These are phyloP conservation scores for Dendroctonus valens DNA, from an alignment of 1,140 invertebrate genomes.

Conservation along the genomic window DNA sequence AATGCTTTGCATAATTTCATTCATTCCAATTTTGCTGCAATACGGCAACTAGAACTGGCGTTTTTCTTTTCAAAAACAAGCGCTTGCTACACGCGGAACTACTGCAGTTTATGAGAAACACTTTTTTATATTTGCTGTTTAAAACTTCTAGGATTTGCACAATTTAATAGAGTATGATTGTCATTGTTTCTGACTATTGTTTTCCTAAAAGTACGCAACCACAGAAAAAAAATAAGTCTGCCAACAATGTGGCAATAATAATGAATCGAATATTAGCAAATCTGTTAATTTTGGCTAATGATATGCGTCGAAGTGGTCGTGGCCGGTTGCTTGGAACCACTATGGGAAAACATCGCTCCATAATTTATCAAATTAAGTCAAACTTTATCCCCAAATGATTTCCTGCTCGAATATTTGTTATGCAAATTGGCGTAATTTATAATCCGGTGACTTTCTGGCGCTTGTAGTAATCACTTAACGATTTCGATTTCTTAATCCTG, in stretches of 20 bases:
- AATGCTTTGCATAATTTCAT: not conserved
- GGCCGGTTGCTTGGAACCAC: constrained; percentile 4
- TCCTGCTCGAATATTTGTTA: constrained; percentile 20
- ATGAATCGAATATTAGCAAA: not conserved
- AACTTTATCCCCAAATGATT: constrained; percentile 7
- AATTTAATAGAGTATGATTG: not conserved
- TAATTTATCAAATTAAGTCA: not conserved
- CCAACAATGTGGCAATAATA: constrained; percentile 1
- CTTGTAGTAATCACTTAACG: too few species aligned
- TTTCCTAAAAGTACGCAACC: too few species aligned
- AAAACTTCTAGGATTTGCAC: too few species aligned
- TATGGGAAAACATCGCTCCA: constrained; percentile 10
- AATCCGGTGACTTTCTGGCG: too few species aligned
- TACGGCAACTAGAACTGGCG: not conserved
- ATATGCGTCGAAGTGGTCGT: constrained; percentile 18
- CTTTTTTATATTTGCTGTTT: not conserved
- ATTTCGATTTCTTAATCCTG: too few species aligned
- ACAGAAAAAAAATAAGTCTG: not conserved
- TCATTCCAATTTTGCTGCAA: not conserved
- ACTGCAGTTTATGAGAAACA: not conserved
- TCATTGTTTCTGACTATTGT: not conserved
- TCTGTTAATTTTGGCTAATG: constrained; percentile 17
- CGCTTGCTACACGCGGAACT: not conserved
- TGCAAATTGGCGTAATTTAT: constrained; percentile 13
- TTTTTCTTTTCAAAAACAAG: not conserved